Conservation (phyloP, 2,113 vertebrate genomes). For the Corythaeola cristata region DNA sequence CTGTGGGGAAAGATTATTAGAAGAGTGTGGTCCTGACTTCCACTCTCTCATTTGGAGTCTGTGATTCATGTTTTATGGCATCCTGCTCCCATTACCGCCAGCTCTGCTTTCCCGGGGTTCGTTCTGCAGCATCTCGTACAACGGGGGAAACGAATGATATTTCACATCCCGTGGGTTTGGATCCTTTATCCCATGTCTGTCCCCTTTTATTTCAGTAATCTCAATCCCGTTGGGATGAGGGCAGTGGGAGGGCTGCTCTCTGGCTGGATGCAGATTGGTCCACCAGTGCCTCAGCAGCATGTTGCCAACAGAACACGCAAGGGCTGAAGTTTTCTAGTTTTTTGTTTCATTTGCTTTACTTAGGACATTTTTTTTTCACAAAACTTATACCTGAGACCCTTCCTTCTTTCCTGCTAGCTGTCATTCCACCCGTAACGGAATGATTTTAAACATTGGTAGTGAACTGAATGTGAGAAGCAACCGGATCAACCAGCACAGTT, state of each 20-base stretch:
- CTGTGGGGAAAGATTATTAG: slow-evolving; percentile 2
- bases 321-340: background rate
- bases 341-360: background rate
- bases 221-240: too few relatives aligned
- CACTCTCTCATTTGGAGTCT: slow-evolving; percentile 27
- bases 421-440: background rate
- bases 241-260: background rate
- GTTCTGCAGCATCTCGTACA: background rate
- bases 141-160: background rate
- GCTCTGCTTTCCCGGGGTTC: background rate
- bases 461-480: background rate
- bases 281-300: background rate
- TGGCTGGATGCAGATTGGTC: background rate
- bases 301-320: background rate
- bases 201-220: background rate
- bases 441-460: background rate
- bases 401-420: background rate
- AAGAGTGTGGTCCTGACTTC: slow-evolving; percentile 22
- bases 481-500: background rate
- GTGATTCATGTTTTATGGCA: slow-evolving; percentile 32
- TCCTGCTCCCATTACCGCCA: background rate
- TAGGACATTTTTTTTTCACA: background rate
- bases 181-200: background rate
- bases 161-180: background rate
- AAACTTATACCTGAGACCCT: background rate